Evolutionary conservation across 2,113 vertebrate genomes (phyloP), one percentile per base, ranked within the genome.

Genomic region (Neodon shergylaensis): DNA sequence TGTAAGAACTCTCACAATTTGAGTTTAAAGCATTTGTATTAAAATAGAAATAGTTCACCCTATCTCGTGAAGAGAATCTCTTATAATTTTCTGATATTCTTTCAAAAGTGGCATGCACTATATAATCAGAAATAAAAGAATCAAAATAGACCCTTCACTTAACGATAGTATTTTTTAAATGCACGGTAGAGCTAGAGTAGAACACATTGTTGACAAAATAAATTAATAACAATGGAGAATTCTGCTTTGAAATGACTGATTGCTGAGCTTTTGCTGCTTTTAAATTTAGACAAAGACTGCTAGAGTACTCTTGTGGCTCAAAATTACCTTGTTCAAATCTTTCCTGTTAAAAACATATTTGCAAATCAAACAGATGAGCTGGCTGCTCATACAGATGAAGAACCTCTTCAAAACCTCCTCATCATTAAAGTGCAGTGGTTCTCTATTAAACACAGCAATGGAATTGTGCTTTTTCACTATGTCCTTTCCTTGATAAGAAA

Each of bases 251-350:
- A 83, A 39, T 33, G 21, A 96, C 63, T 97, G 94, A 95, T 95
- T 96, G 91, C 73, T 16, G 42, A 86, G 42, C 22, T 91, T 96
- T 87, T 8, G 24, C 90, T 54, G 88, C 90, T 88, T 92, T 91
- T 87, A 96, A 96, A 94, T 95, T 70, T 92, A 97, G 47, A 96
- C 70, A 93, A 96, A 95, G 94, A 89, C 49, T 73, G 42, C 90
- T 90, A 77, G 83, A 92, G 54, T 94, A 52, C 36, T 68, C 63
- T 82, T 61, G 36, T 97, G 92, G 42, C 76, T 96, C 92, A 81
- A 95, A 97, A 96, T 97, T 94, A 78, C 74, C 44, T 84, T 85
- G 33, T 6, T 65, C 7, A 19, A 44, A 73, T 74, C 26, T 73
- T 97, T 96, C 0, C 85, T 87, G 87, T 93, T 96, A 77, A 92